Percentiles rank a stretch among this genome's conserved stretches.
phyloP scores from a whole-genome alignment of 2,888 invertebrate genomes.

The Pediacus dermestoides region DNA sequence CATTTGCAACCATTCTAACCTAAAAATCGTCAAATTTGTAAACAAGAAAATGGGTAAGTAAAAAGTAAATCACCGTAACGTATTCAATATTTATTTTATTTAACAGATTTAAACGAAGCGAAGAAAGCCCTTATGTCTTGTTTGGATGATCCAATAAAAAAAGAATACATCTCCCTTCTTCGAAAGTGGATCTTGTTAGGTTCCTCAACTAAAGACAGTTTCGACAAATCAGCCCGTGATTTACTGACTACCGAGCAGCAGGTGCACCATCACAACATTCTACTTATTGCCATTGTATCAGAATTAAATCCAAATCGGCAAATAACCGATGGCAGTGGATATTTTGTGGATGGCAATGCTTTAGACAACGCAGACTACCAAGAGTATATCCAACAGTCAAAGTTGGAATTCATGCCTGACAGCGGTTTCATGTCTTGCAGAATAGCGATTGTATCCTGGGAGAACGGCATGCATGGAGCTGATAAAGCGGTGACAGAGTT shows the following conservation, averaged over 20 bases:
- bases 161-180: conserved; percentile 67
- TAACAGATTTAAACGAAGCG: conserved; percentile 60
- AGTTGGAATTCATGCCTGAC: conserved; percentile 81
- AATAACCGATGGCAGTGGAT: background rate
- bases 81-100: no score
- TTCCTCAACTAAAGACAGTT: conserved; percentile 77
- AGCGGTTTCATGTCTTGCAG: conserved; percentile 77
- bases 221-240: conserved; percentile 74
- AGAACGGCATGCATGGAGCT: conserved; percentile 79
- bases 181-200: conserved; percentile 66
- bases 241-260: conserved; percentile 66
- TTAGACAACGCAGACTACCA: conserved; percentile 61
- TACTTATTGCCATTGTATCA: conserved; percentile 66
- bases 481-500: conserved; percentile 79
- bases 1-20: no score
- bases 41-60: no score
- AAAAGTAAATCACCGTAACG: no score
- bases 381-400: conserved; percentile 61
- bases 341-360: conserved; percentile 41
- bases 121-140: conserved; percentile 60
- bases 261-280: conserved; percentile 80
- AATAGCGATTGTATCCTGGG: conserved; percentile 85
- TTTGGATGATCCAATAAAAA: conserved; percentile 65
- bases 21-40: no score
- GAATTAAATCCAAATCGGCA: conserved; percentile 29